Percentiles rank a stretch among this genome's conserved stretches.
These are phyloP conservation scores for Caenorhabditis sulstoni DNA, from an alignment of 2,888 invertebrate species.

Conservation along the genomic window DNA sequence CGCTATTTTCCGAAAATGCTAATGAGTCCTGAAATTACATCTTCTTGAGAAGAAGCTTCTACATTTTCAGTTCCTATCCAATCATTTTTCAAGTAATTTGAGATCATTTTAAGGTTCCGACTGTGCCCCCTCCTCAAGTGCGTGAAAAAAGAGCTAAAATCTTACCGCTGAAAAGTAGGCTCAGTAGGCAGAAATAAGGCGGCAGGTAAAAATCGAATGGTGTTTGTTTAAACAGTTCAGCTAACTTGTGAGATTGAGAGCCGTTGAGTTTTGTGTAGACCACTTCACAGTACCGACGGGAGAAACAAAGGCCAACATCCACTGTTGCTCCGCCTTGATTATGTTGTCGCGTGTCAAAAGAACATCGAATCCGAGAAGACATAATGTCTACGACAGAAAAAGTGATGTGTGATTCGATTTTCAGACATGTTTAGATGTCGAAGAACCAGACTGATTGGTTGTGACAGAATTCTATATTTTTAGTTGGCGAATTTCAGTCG, in stretches of 20 bases:
- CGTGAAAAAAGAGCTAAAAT: no score
- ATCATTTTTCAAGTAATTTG: constrained; percentile 2
- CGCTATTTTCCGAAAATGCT: constrained; percentile 22
- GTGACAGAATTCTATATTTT: no score
- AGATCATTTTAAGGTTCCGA: background rate
- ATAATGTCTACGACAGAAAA: no score
- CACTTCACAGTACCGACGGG: constrained; percentile 57
- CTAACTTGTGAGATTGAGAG: constrained; percentile 58
- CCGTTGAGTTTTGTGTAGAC: constrained; percentile 59
- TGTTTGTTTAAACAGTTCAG: constrained; percentile 58
- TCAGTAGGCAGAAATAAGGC: constrained; percentile 14
- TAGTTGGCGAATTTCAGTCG: background rate
- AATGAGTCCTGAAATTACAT: constrained; percentile 39
- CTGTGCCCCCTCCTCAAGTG: no score
- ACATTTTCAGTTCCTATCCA: background rate
- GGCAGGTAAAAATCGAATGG: constrained; percentile 47
- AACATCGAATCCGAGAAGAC: background rate
- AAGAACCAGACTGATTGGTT: no score
- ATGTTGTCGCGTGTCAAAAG: constrained; percentile 50
- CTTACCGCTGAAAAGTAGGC: constrained; percentile 48
- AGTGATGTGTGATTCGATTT: no score
- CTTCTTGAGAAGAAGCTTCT: constrained; percentile 7
- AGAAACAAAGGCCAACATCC: constrained; percentile 42
- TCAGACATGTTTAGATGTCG: no score
- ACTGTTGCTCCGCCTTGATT: constrained; percentile 41